A percentile compares a stretch with the other conserved stretches of the same genome.
Evolutionary conservation across 1,140 invertebrate species (phyloP).

Genomic region (Drusus annulatus): DNA sequence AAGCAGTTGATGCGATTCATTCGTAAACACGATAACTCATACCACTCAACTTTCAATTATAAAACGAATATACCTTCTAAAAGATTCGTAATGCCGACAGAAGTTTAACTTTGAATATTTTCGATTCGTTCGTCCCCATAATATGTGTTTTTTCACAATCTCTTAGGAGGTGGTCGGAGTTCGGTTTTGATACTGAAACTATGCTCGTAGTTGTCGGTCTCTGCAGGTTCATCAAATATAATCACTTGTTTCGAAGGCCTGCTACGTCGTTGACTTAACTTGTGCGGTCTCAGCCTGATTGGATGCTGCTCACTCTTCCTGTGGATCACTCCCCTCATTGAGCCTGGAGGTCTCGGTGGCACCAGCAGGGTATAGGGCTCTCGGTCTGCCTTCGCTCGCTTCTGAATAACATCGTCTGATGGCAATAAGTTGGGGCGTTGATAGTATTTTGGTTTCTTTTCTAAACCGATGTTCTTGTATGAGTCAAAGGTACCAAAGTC

Average conservation of each 20-base stretch:
- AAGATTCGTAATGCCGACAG: too few relatives aligned
- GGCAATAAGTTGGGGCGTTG: slow-evolving; percentile 62
- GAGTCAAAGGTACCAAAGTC: slow-evolving; percentile 6
- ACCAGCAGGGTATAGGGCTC: slow-evolving; percentile 68
- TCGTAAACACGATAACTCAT: too few relatives aligned
- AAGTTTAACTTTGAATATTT: not conserved
- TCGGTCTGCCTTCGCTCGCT: slow-evolving; percentile 63
- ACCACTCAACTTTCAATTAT: too few relatives aligned
- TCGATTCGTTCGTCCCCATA: not conserved
- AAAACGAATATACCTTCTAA: too few relatives aligned
- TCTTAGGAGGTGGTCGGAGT: slow-evolving; percentile 50
- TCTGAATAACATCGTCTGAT: slow-evolving; percentile 61
- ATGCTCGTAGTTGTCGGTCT: slow-evolving; percentile 47
- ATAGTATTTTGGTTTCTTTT: slow-evolving; percentile 54
- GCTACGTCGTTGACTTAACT: slow-evolving; percentile 48
- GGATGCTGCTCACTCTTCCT: slow-evolving; percentile 63
- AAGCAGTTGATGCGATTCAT: not conserved
- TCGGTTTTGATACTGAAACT: slow-evolving; percentile 47
- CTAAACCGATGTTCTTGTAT: slow-evolving; percentile 19
- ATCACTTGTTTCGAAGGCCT: slow-evolving; percentile 33
- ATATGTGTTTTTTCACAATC: slow-evolving; percentile 1
- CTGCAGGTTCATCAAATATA: slow-evolving; percentile 31
- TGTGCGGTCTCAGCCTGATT: slow-evolving; percentile 61
- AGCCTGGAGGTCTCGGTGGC: slow-evolving; percentile 64
- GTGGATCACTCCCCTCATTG: slow-evolving; percentile 56